phyloP scores from a whole-genome alignment of 2,113 vertebrate species.

The Conger conger region DNA sequence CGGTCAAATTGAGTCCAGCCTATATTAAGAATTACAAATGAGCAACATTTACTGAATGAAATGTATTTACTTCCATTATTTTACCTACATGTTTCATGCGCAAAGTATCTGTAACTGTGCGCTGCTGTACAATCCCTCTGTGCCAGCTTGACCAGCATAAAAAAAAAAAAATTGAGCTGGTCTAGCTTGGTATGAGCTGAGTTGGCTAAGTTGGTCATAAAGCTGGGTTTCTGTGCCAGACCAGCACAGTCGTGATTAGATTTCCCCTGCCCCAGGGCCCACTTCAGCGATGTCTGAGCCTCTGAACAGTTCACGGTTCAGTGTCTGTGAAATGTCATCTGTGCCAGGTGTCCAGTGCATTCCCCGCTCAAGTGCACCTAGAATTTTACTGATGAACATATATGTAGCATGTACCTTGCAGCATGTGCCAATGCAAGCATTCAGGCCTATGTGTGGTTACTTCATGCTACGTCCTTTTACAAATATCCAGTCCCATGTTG shows the following conservation, averaged over 20 bases:
- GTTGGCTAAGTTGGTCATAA: no score
- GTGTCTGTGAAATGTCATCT: not conserved
- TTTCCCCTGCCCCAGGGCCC: not conserved
- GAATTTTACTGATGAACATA: not conserved
- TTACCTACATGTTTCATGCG: not conserved
- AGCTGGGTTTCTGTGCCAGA: not conserved
- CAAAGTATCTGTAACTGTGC: not conserved
- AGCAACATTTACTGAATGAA: not conserved
- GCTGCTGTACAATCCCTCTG: no score
- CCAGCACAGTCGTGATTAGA: not conserved
- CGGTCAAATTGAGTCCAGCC: not conserved
- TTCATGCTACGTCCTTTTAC: no score
- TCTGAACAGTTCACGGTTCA: not conserved
- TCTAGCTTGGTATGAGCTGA: no score
- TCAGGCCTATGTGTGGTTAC: no score
- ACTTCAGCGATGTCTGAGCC: no score
- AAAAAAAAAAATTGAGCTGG: no score
- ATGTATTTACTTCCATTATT: not conserved
- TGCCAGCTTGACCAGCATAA: no score
- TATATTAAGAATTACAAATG: not conserved
- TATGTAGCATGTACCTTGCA: not conserved
- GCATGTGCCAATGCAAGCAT: no score
- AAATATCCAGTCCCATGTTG: no score
- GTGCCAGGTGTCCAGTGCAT: not conserved
- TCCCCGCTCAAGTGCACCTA: not conserved